Base-by-base conservation (phyloP, 2,888 invertebrate genomes). In the Daptonema setosum region DNA sequence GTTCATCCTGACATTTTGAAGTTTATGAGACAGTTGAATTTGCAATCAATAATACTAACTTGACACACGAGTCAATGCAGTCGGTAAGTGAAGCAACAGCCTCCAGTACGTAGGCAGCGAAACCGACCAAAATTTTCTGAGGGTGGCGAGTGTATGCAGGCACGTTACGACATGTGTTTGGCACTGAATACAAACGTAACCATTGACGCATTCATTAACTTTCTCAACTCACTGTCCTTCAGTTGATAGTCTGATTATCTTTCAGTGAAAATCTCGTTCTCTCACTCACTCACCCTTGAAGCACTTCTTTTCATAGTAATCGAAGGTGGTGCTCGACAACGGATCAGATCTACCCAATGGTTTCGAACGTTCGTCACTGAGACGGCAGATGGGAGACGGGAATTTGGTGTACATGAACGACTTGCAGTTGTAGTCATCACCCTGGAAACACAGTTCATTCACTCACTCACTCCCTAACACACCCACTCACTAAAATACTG, bases 71-170 rank as follows among this genome's bases (percentile, higher is more conserved):
- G 55, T 68, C 68, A 25, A 69, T 61, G 54, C 69, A 69, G 66
- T 66, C 66, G 28, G 66, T 65, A 14, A 68, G 67, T 3, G 68
- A 67, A 28, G 68, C 67, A 20, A 69, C 68, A 56, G 66, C 66
- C 62, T 68, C 67, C 67, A 69, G 66, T 30, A 69, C 69, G 60
- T 66, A 69, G 30, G 69, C 67, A 29, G 69, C 69, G 62, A 68
- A 69, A 55, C 69, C 69, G 58, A 69, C 68, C 47, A 69, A 62
- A 47, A 69, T 66, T 67, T 64, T 69, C 60, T 69, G 69, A 20
- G 68, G 69, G 20, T 66, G 65, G 35, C 69, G 63, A 17, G 63
- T 62, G 64, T 67, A 69, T n/a, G 66, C 63, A 5, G 69, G 64
- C 28, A 63, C 61, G 58, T 66, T 66, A 55, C 67, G 63, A 61